phyloP scores from a whole-genome alignment of 2,113 vertebrate species.

The Fregata magnificens region DNA sequence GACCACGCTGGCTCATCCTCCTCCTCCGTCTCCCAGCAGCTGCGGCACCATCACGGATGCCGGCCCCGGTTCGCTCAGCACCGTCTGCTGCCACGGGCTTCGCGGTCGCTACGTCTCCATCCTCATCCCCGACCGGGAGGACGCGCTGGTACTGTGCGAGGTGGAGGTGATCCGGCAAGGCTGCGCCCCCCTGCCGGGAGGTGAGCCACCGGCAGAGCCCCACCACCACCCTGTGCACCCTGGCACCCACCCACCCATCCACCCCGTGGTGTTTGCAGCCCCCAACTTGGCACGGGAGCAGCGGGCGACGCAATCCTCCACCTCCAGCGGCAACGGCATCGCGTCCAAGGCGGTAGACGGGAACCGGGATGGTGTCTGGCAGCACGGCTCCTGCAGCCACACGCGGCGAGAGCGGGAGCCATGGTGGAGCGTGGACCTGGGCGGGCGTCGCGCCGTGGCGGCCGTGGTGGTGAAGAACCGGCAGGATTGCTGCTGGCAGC shows the following conservation, averaged over 20 bases:
- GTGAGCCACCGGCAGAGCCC: neutral
- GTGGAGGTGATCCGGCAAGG: neutral
- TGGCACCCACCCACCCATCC: neutral
- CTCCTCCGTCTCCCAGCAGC: neutral
- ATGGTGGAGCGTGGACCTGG: neutral
- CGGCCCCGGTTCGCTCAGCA: neutral
- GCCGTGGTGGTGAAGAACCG: neutral
- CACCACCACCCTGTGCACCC: too few species aligned
- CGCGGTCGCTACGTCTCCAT: neutral
- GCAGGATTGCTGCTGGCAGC: neutral
- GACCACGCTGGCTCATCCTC: rapidly evolving
- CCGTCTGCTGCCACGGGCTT: neutral
- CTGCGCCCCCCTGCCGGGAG: neutral
- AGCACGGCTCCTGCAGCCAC: neutral
- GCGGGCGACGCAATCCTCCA: neutral
- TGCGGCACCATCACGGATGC: neutral
- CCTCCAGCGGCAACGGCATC: neutral
- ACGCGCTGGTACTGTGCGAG: neutral
- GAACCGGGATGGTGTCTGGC: neutral
- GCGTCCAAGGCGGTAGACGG: neutral
- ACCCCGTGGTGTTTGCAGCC: neutral
- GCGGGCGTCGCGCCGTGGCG: neutral
- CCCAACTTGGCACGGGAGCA: neutral
- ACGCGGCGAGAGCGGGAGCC: neutral
- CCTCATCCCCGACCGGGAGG: neutral